These are phyloP conservation scores for Sisor rabdophorus DNA, from an alignment of 2,113 vertebrate genomes.

Conservation along the genomic window DNA sequence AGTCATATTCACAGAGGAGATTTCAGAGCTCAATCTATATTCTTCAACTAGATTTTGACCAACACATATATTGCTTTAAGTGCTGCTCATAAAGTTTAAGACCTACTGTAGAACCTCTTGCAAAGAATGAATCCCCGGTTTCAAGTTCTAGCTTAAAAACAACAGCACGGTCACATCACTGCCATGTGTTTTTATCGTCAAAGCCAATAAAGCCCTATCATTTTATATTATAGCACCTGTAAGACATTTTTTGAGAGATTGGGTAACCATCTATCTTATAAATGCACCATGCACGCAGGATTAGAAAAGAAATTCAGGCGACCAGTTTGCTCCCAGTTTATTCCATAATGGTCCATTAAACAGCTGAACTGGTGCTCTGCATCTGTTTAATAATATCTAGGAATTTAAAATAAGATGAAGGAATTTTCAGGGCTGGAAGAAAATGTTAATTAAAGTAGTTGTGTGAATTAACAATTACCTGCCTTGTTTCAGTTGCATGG, in stretches of 20 bases:
- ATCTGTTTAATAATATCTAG: constrained; percentile 33
- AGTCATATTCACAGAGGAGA: neutral
- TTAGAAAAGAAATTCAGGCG: constrained; percentile 34
- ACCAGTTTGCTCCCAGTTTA: constrained; percentile 27
- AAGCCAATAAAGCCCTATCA: constrained; percentile 49
- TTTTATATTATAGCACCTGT: constrained; percentile 45
- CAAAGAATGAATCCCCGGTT: constrained; percentile 6
- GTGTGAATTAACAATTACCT: constrained; percentile 42
- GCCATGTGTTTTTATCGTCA: constrained; percentile 50
- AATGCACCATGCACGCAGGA: constrained; percentile 43
- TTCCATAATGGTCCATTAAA: constrained; percentile 37
- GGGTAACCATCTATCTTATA: constrained; percentile 50
- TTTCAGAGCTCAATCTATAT: constrained; percentile 20
- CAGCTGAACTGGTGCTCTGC: constrained; percentile 54
- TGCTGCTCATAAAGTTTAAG: constrained; percentile 13
- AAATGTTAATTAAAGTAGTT: constrained; percentile 32
- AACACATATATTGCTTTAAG: constrained; percentile 28
- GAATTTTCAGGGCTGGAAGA: neutral
- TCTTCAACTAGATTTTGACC: constrained; percentile 23
- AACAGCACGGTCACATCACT: neutral
- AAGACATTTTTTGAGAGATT: constrained; percentile 43
- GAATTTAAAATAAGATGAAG: constrained; percentile 19
- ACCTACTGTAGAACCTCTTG: constrained; percentile 26
- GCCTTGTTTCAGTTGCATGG: constrained; percentile 57
- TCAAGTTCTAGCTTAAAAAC: constrained; percentile 11